Conservation (phyloP, 1,140 invertebrate genomes). For the Drosophila kohkoa region DNA sequence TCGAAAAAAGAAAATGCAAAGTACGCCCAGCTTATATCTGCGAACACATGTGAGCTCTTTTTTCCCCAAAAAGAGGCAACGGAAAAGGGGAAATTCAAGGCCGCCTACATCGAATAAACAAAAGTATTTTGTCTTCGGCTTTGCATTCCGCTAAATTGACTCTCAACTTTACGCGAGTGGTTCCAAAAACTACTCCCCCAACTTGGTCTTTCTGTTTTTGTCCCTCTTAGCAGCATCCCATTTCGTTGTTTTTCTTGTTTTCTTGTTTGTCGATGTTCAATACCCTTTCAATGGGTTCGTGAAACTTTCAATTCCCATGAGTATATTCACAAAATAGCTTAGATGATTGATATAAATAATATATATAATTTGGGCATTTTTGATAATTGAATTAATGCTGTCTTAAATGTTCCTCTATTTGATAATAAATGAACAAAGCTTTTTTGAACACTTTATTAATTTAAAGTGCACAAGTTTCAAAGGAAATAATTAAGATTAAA, state of each 20-base stretch:
- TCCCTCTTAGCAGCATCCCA: neutral
- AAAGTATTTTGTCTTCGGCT: conserved; percentile 44
- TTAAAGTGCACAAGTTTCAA: too few species aligned
- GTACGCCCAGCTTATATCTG: conserved; percentile 33
- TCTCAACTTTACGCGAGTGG: conserved; percentile 59
- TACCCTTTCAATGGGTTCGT: conserved; percentile 29
- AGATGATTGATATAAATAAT: neutral
- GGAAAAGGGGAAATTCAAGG: conserved; percentile 17
- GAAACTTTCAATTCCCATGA: neutral
- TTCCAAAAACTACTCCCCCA: conserved; percentile 22
- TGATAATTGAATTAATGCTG: neutral
- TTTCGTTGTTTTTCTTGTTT: neutral
- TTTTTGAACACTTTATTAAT: too few species aligned
- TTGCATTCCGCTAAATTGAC: conserved; percentile 74
- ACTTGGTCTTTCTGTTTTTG: neutral
- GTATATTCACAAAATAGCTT: conserved; percentile 7
- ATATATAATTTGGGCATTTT: neutral
- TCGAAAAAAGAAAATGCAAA: conserved; percentile 51
- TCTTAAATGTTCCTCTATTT: too few species aligned
- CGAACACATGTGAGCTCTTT: conserved; percentile 11
- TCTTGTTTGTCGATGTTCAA: neutral
- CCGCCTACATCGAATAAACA: conserved; percentile 40
- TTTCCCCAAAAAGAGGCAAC: conserved; percentile 4
- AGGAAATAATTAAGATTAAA: too few species aligned
- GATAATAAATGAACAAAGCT: too few species aligned